These are phyloP conservation scores for Liodrosophila aerea DNA, from an alignment of 2,888 invertebrate genomes.

Conservation along the genomic window DNA sequence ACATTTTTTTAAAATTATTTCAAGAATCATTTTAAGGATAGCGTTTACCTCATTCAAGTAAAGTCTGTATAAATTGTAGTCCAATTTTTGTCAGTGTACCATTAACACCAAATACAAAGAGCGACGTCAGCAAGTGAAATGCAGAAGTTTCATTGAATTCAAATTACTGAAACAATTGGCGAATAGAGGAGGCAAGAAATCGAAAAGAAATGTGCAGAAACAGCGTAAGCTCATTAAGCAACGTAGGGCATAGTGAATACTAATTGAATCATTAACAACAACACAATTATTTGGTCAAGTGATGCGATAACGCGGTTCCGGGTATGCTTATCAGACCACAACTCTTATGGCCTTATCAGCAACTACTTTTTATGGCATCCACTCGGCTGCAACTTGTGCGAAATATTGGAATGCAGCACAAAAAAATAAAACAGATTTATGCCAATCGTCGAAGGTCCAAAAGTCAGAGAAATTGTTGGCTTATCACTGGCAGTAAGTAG, in stretches of 20 bases:
- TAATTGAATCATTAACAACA: constrained; percentile 9
- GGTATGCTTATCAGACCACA: constrained; percentile 32
- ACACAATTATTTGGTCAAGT: constrained; percentile 1
- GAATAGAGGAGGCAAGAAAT: neutral
- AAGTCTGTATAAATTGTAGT: too few species aligned
- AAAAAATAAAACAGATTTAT: neutral
- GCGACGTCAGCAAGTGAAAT: neutral
- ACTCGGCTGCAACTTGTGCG: neutral
- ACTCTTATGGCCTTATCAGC: constrained; percentile 27
- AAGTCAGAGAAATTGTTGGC: too few species aligned
- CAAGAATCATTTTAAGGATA: too few species aligned
- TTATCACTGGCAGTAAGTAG: neutral
- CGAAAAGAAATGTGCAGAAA: neutral
- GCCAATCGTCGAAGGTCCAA: neutral
- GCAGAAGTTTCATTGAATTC: constrained; percentile 12
- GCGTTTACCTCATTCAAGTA: too few species aligned
- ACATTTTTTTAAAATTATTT: too few species aligned
- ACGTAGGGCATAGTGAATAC: neutral
- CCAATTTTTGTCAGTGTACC: too few species aligned
- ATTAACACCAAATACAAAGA: too few species aligned
- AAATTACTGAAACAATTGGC: constrained; percentile 9
- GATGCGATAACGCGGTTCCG: constrained; percentile 27
- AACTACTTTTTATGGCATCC: constrained; percentile 21
- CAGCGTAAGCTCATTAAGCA: constrained; percentile 11
- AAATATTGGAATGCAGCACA: neutral